Conservation (phyloP, 2,113 vertebrate genomes). For the Podarcis raffonei region DNA sequence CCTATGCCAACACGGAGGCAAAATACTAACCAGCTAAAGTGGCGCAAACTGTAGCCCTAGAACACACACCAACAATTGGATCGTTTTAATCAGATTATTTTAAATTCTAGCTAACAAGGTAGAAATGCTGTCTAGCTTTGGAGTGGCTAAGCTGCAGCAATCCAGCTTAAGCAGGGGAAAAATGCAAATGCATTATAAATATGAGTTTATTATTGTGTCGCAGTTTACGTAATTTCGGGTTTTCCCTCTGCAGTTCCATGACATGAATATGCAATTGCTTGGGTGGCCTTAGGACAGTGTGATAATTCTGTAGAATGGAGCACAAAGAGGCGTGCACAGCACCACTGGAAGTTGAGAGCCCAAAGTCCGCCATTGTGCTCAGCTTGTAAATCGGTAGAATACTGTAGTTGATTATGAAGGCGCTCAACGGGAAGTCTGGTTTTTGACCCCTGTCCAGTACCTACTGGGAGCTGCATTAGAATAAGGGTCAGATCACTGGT, state of each 20-base stretch:
- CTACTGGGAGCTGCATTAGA: background rate
- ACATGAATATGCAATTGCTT: background rate
- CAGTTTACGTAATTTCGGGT: background rate
- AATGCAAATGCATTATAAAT: background rate
- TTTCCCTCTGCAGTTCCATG: background rate
- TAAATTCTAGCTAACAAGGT: constrained; percentile 3
- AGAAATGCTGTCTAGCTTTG: constrained; percentile 4
- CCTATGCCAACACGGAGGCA: background rate
- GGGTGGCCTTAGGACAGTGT: background rate
- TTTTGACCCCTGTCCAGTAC: background rate
- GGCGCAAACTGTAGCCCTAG: background rate
- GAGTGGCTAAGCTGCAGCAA: background rate
- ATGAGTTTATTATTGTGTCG: background rate
- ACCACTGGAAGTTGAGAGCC: too few species aligned
- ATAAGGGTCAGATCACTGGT: too few species aligned
- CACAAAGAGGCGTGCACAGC: too few species aligned
- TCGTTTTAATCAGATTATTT: background rate
- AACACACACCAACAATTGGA: background rate
- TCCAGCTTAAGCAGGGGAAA: background rate
- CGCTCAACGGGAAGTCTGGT: too few species aligned
- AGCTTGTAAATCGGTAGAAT: too few species aligned
- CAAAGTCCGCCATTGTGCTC: too few species aligned
- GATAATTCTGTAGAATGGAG: background rate
- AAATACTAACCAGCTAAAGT: background rate
- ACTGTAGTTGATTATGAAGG: background rate